Evolutionary conservation across 2,113 vertebrate species (phyloP).

Genomic region (Oreochromis niloticus): DNA sequence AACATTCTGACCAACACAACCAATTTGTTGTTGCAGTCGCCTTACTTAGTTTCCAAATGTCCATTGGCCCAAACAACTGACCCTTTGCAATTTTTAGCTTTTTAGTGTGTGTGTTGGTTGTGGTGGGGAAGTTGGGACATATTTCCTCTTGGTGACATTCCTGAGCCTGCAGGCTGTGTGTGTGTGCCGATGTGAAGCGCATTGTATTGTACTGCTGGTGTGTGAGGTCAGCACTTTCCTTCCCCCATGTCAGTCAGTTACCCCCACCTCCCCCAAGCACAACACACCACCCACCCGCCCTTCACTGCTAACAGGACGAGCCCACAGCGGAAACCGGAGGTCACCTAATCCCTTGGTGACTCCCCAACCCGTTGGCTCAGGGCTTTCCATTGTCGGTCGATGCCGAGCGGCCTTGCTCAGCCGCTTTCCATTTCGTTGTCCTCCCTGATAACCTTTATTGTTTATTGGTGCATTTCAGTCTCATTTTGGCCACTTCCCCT

Average conservation of each 20-base stretch:
- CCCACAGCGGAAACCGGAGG: conserved; percentile 73
- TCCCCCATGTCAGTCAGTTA: conserved; percentile 47
- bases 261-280: neutral
- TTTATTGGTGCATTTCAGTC: conserved; percentile 53
- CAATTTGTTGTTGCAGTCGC: neutral
- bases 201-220: conserved; percentile 68
- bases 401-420: conserved; percentile 43
- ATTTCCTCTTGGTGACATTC: conserved; percentile 66
- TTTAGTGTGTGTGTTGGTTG: neutral
- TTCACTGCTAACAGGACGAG: conserved; percentile 61
- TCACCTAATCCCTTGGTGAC: conserved; percentile 72
- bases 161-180: conserved; percentile 31
- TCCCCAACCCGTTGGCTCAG: conserved; percentile 69
- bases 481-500: conserved; percentile 10
- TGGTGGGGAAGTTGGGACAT: conserved; percentile 16
- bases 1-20: neutral
- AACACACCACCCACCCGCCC: conserved; percentile 24
- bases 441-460: conserved; percentile 42
- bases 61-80: neutral
- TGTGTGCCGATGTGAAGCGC: conserved; percentile 37
- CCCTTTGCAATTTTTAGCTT: neutral
- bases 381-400: conserved; percentile 69
- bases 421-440: conserved; percentile 56
- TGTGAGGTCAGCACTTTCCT: conserved; percentile 77
- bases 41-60: neutral